Conservation (phyloP, 2,113 vertebrate genomes). For the Felis chaus region DNA sequence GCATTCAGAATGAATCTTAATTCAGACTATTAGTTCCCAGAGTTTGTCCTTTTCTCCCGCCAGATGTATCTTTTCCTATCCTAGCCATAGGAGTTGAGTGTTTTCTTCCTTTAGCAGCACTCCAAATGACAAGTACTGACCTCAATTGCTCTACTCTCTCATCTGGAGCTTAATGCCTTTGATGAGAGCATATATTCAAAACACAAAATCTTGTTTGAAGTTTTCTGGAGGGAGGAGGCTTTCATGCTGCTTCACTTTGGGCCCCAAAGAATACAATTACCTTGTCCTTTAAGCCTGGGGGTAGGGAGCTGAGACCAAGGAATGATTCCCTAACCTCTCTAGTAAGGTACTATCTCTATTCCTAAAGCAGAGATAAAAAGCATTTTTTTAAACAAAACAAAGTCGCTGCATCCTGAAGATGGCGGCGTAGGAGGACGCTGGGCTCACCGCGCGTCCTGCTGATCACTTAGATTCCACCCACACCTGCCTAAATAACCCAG, state of each 20-base stretch:
- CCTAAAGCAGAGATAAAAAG: not conserved
- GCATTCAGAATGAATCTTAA: not conserved
- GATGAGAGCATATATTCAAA: not conserved
- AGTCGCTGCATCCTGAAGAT: not conserved
- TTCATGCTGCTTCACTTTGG: not conserved
- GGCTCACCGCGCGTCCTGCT: no score
- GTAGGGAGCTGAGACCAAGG: not conserved
- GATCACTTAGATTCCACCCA: no score
- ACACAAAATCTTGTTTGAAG: not conserved
- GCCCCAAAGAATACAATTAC: not conserved
- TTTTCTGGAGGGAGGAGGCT: not conserved
- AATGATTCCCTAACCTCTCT: not conserved
- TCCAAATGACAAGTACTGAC: not conserved
- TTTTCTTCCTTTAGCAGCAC: not conserved
- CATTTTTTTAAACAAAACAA: not conserved
- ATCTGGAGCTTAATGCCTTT: not conserved
- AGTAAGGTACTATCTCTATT: not conserved
- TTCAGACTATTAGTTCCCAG: not conserved
- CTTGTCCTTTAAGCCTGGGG: not conserved
- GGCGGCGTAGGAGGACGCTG: no score
- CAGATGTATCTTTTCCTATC: not conserved
- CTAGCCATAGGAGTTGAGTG: not conserved
- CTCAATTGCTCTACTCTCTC: not conserved
- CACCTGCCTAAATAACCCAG: no score
- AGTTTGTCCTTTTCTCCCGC: not conserved